phyloP scores from a whole-genome alignment of 1,140 invertebrate genomes.

The Probaryconus sp. region DNA sequence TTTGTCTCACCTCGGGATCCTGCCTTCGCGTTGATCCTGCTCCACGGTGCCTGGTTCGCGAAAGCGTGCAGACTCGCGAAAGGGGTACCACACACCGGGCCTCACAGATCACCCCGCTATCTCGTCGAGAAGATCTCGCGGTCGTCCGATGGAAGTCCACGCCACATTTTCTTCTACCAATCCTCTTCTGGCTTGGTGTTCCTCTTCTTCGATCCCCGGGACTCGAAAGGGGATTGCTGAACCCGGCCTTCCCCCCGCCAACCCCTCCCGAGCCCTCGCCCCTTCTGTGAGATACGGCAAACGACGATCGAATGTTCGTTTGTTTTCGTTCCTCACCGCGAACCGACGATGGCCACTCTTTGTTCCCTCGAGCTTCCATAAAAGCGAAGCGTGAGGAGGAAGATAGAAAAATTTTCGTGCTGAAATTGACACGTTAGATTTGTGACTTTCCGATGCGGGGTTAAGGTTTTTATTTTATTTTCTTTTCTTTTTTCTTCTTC shows the following conservation, averaged over 20 bases:
- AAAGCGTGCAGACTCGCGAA: constrained; percentile 75
- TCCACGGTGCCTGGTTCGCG: constrained; percentile 51
- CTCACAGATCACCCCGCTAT: constrained; percentile 78
- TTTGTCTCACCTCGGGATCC: constrained; percentile 14
- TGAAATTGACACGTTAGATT: constrained; percentile 23
- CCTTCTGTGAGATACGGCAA: constrained; percentile 44
- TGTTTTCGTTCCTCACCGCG: constrained; percentile 61
- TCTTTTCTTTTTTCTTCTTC: too few relatives aligned
- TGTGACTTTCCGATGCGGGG: constrained; percentile 5
- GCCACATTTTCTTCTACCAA: constrained; percentile 28
- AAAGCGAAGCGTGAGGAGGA: constrained; percentile 11
- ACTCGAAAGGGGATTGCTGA: constrained; percentile 2
- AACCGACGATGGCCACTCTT: constrained; percentile 62
- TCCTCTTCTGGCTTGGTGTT: constrained; percentile 32
- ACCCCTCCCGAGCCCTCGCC: constrained; percentile 33
- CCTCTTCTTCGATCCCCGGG: constrained; percentile 23
- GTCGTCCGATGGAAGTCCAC: constrained; percentile 45
- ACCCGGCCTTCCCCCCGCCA: constrained; percentile 7
- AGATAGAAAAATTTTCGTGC: constrained; percentile 20
- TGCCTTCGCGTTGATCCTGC: constrained; percentile 4
- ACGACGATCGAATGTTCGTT: constrained; percentile 50
- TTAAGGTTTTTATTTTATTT: too few relatives aligned
- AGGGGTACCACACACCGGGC: constrained; percentile 78
- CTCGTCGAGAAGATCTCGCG: constrained; percentile 71
- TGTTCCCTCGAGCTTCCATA: constrained; percentile 58